These are phyloP conservation scores for Scrobipalpa atriplicella DNA, from an alignment of 2,888 invertebrate species.

Conservation along the genomic window DNA sequence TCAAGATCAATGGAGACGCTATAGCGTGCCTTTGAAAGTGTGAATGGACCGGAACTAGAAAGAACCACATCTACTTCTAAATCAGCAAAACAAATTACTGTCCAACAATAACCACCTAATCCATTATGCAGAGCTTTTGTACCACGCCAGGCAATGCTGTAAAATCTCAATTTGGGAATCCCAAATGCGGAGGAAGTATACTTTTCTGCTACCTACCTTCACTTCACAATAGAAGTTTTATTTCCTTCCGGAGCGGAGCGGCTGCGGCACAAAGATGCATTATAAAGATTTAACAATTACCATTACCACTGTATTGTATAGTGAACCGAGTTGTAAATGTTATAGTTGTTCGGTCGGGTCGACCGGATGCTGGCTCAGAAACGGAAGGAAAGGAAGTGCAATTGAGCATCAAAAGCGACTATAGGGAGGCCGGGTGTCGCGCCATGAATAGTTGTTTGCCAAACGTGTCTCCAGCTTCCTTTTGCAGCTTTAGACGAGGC, in stretches of 20 bases:
- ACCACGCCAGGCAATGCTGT: slow-evolving; percentile 25
- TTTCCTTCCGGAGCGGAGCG: slow-evolving; percentile 58
- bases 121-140: neutral
- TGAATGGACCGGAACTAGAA: slow-evolving; percentile 24
- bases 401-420: slow-evolving; percentile 54
- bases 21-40: neutral
- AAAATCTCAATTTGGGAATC: slow-evolving; percentile 23
- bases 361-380: slow-evolving; percentile 34
- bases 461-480: slow-evolving; percentile 67
- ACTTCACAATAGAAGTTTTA: slow-evolving; percentile 2
- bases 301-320: slow-evolving; percentile 30
- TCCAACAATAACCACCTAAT: neutral
- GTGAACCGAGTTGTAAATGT: slow-evolving; percentile 16
- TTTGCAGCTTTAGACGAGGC: slow-evolving; percentile 65
- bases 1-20: neutral
- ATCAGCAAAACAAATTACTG: neutral
- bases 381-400: slow-evolving; percentile 66
- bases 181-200: slow-evolving; percentile 5
- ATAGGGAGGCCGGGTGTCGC: slow-evolving; percentile 56
- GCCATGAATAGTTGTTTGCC: slow-evolving; percentile 66
- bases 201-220: neutral
- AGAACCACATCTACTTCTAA: slow-evolving; percentile 4
- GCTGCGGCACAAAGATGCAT: slow-evolving; percentile 36
- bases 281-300: slow-evolving; percentile 29
- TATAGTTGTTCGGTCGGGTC: slow-evolving; percentile 2